Conservation (phyloP, 2,113 vertebrate species). For the Jaculus jaculus region DNA sequence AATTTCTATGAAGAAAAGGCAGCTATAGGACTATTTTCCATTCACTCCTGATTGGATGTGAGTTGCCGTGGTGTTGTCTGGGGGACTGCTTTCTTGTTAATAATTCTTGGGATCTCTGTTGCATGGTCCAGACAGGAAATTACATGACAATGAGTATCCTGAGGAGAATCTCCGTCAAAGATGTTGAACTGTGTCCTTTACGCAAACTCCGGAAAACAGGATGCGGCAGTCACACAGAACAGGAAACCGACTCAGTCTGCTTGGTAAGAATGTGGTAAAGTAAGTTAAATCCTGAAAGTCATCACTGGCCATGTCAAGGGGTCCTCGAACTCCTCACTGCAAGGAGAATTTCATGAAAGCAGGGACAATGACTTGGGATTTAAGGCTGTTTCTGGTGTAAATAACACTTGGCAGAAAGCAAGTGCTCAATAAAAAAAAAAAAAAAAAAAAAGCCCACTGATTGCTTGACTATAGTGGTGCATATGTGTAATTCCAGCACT, state of each 20-base stretch:
- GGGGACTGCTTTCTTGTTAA: neutral
- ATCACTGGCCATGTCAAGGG: neutral
- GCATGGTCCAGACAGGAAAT: constrained; percentile 74
- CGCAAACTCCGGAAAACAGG: neutral
- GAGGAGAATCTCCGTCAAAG: constrained; percentile 65
- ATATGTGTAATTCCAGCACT: neutral
- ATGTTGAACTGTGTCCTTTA: constrained; percentile 63
- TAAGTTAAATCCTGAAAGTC: neutral
- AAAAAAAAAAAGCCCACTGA: constrained; percentile 6
- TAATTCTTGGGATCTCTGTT: constrained; percentile 64
- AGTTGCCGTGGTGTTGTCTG: neutral
- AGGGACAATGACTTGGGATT: neutral
- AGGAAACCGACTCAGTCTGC: constrained; percentile 38
- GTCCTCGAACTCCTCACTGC: too few relatives aligned
- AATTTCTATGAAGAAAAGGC: neutral
- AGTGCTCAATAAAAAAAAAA: neutral
- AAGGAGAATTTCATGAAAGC: neutral
- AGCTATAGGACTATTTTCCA: neutral
- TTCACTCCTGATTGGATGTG: neutral
- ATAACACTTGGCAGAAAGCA: neutral
- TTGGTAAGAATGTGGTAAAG: constrained; percentile 66
- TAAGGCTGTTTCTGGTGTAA: neutral
- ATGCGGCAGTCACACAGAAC: constrained; percentile 62
- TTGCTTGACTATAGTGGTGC: neutral
- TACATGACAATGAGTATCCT: constrained; percentile 70